Evolutionary conservation across 2,888 invertebrate species (phyloP).

Genomic region (Salpingus planirostris): DNA sequence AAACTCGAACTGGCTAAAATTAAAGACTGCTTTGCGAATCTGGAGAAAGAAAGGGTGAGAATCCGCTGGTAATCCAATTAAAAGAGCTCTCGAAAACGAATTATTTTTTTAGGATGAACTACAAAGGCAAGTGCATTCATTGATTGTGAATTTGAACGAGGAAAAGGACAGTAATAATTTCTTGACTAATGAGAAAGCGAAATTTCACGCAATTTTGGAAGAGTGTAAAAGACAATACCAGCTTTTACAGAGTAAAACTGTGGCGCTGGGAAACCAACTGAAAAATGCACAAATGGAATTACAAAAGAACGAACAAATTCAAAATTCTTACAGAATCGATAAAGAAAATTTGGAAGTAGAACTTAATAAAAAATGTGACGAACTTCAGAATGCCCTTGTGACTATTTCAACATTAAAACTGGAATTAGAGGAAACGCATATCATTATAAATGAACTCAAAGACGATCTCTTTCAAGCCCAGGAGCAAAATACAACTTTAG

Average conservation of each 20-base stretch:
- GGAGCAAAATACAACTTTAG: constrained; percentile 25
- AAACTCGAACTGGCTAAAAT: too few relatives aligned
- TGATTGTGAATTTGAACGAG: constrained; percentile 16
- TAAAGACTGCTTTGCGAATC: too few relatives aligned
- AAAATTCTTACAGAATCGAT: too few relatives aligned
- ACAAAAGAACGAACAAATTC: too few relatives aligned
- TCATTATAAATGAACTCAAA: constrained; percentile 20
- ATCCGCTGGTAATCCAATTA: too few relatives aligned
- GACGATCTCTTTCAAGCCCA: constrained; percentile 23
- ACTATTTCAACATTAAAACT: neutral
- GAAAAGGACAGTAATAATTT: constrained; percentile 3
- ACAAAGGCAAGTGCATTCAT: constrained; percentile 15
- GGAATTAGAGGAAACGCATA: constrained; percentile 22
- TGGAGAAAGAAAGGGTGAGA: too few relatives aligned
- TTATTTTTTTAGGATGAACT: constrained; percentile 14
- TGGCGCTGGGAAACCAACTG: too few relatives aligned
- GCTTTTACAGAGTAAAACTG: neutral
- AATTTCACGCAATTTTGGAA: constrained; percentile 3
- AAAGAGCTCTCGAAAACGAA: too few relatives aligned
- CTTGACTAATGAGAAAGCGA: constrained; percentile 3
- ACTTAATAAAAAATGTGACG: too few relatives aligned
- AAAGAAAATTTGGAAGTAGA: too few relatives aligned
- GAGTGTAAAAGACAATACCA: constrained; percentile 4
- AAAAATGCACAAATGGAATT: too few relatives aligned
- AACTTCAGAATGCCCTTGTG: neutral